These are phyloP conservation scores for Actinemys pallida DNA, from an alignment of 2,113 vertebrate genomes.

Conservation along the genomic window DNA sequence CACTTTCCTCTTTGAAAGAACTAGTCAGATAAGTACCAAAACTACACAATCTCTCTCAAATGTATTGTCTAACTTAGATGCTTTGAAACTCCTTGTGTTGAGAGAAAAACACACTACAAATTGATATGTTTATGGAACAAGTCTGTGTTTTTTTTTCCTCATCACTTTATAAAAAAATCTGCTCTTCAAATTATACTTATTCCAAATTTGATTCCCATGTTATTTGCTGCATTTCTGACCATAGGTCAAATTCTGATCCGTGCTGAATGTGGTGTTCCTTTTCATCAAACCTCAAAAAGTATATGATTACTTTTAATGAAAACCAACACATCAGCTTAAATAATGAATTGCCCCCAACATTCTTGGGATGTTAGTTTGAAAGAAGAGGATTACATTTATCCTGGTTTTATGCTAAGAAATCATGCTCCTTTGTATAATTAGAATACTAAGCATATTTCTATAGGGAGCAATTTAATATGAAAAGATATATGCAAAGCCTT, in stretches of 20 bases:
- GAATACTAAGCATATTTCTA: neutral
- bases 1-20: neutral
- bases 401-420: neutral
- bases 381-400: neutral
- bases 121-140: neutral
- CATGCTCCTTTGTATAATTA: neutral
- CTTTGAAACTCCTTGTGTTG: neutral
- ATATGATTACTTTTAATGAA: neutral
- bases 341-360: neutral
- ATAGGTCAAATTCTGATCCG: neutral
- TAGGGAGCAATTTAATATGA: neutral
- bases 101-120: neutral
- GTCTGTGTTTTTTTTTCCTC: neutral
- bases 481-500: neutral
- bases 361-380: neutral
- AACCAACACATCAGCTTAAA: neutral
- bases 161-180: neutral
- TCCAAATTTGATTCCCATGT: neutral
- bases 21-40: neutral
- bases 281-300: neutral
- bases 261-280: neutral
- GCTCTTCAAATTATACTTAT: neutral
- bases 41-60: neutral
- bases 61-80: neutral
- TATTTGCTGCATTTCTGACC: neutral